Evolutionary conservation across 37 sponge, comb jelly and placozoan genomes (phyloP).

Genomic region (Spongilla lacustris): DNA sequence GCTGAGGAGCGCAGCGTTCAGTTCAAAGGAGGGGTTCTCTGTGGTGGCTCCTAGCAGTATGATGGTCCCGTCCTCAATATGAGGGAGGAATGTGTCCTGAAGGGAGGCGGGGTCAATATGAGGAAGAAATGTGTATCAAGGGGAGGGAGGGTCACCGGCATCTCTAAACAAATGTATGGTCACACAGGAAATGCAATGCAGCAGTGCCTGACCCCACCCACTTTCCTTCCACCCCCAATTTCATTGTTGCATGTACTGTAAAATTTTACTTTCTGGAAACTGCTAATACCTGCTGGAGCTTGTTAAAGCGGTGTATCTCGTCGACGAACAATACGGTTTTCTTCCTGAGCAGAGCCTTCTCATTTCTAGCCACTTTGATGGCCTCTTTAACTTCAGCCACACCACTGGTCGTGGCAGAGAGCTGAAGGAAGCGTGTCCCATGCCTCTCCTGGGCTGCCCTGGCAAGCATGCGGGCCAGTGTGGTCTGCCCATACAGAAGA

Average conservation of each 20-base stretch:
- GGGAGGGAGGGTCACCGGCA: too few relatives aligned
- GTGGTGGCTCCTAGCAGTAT: constrained; percentile 61
- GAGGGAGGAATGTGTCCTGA: constrained; percentile 58
- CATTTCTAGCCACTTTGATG: constrained; percentile 47
- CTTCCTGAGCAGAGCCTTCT: constrained; percentile 28
- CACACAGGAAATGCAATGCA: too few relatives aligned
- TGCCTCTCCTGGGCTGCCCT: constrained; percentile 9
- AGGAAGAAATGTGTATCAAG: too few relatives aligned
- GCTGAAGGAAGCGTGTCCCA: constrained; percentile 27
- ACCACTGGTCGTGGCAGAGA: constrained; percentile 50
- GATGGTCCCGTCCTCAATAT: constrained; percentile 65
- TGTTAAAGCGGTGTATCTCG: constrained; percentile 69
- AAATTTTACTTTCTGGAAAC: background rate
- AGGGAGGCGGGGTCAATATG: background rate
- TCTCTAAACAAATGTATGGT: too few relatives aligned
- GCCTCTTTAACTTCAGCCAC: constrained; percentile 44
- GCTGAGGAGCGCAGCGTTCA: constrained; percentile 60
- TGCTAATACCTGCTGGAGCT: constrained; percentile 44
- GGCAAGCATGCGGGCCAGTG: constrained; percentile 60
- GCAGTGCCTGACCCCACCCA: too few relatives aligned
- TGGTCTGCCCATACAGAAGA: constrained; percentile 35
- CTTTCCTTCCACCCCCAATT: too few relatives aligned
- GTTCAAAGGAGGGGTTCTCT: constrained; percentile 63
- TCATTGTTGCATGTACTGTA: too few relatives aligned
- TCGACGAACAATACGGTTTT: constrained; percentile 54